These are phyloP conservation scores for Drosophila pseudotalamancana DNA, from an alignment of 2,888 invertebrate genomes.

Conservation along the genomic window DNA sequence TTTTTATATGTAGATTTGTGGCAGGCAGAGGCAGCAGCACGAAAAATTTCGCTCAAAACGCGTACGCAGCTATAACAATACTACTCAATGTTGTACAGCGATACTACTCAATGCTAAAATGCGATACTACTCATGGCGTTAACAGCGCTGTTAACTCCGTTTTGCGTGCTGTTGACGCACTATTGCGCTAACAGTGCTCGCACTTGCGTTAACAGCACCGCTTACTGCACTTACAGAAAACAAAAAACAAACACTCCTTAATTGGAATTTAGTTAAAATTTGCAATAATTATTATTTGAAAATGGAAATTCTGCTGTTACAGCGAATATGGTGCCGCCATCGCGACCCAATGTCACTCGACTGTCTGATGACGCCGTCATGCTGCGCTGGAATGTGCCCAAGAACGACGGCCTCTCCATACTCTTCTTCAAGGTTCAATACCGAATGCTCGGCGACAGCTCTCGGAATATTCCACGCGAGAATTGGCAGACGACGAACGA, in stretches of 20 bases:
- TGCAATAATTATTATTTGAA: not conserved
- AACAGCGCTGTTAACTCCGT: conserved; percentile 10
- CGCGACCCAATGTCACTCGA: conserved; percentile 93
- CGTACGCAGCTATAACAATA: conserved; percentile 49
- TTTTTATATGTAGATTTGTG: conserved; percentile 27
- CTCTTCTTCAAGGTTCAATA: conserved; percentile 95
- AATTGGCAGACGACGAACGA: conserved; percentile 92
- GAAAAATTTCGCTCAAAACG: conserved; percentile 55
- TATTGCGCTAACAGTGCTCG: conserved; percentile 7
- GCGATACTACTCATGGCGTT: conserved; percentile 32
- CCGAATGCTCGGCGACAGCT: conserved; percentile 81
- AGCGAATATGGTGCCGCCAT: conserved; percentile 93
- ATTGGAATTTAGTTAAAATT: not conserved
- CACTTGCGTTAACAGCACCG: not conserved
- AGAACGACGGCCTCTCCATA: conserved; percentile 93
- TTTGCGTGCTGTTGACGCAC: not conserved
- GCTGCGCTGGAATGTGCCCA: conserved; percentile 94
- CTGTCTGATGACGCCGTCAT: conserved; percentile 95
- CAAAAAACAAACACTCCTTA: not conserved
- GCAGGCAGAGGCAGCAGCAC: conserved; percentile 31
- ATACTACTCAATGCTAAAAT: conserved; percentile 40
- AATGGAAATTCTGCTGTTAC: conserved; percentile 42
- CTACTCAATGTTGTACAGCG: conserved; percentile 40
- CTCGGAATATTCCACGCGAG: conserved; percentile 84
- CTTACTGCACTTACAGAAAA: not conserved